Evolutionary conservation across 92 coral and sea anemone species (phyloP), one percentile per base, ranked within the genome.

Genomic region (Parazoanthus darwini): DNA sequence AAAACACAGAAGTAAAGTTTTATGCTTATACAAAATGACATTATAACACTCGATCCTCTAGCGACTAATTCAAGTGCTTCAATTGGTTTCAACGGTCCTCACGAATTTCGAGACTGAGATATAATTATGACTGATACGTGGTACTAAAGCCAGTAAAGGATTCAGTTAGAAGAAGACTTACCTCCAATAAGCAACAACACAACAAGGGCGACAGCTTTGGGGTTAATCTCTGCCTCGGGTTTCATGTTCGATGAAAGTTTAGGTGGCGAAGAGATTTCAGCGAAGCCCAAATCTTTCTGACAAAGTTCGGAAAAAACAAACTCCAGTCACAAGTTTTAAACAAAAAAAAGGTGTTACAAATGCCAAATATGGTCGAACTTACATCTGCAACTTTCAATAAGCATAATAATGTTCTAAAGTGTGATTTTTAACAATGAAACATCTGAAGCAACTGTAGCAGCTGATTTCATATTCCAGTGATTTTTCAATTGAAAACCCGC

Each of bases 361-460:
- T 84, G 63, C 54, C 78, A 84, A 26, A 72, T 70, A 43, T 84
- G 66, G 79, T 84, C 66, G 79, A 84, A 84, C 16, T 84, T 79
- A 84, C 78, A 14, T 70, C 66, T 48, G 56, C 44, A 75, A 72
- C 44, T 48, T 71, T 84, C 79, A 84, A 84, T 84, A 84, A 71
- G n/a, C 56, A 48, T 84, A 72, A 84, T 84, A 58, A 84, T 29
- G 44, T 70, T 29, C 18, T 68, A 46, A 54, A 46, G 56, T 71
- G 33, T 18, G 67, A 6, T 74, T 84, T 13, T 71, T 46, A 72
- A 84, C 87, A 84, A 84, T 84, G 16, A 10, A 84, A 26, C 87
- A 84, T 84, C 87, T 84, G 87, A 84, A 72, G 35, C 87, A 84
- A 84, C 78, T 84, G 36, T 13, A 20, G 54, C 87, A 84, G 87